Evolutionary conservation across 2,113 vertebrate species (phyloP).

Genomic region (Eulacestoma nigropectus): DNA sequence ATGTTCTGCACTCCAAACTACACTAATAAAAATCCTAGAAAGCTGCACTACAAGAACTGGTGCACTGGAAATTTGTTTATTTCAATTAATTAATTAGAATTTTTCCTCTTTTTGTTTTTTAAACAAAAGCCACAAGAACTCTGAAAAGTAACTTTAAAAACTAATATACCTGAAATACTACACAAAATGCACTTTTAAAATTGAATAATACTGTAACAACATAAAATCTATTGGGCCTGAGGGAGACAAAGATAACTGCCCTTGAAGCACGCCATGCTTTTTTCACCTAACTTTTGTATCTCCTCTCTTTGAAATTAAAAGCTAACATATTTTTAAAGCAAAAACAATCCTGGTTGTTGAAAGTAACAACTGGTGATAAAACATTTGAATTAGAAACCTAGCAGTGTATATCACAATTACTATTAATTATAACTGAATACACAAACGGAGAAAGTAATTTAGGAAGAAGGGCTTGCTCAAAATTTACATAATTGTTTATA

Average conservation of each 20-base stretch:
- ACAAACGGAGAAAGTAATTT: not conserved
- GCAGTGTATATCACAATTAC: not conserved
- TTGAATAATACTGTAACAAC: not conserved
- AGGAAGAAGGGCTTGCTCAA: not conserved
- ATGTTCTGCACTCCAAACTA: not conserved
- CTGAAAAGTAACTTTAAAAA: not conserved
- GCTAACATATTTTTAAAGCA: not conserved
- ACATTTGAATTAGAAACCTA: not conserved
- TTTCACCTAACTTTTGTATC: not conserved
- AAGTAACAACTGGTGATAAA: not conserved
- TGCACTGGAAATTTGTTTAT: not conserved
- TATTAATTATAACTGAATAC: not conserved
- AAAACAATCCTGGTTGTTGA: not conserved
- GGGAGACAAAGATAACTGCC: not conserved
- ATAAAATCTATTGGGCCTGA: not conserved
- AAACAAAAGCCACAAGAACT: not conserved
- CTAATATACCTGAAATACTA: not conserved
- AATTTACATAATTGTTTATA: not conserved
- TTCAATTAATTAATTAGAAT: not conserved
- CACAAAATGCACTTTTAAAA: not conserved
- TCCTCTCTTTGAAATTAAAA: not conserved
- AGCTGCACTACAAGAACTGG: not conserved
- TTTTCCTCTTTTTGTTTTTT: not conserved
- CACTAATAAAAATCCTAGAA: not conserved
- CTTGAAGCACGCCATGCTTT: not conserved